These are phyloP conservation scores for Chrysopa pallens DNA, from an alignment of 1,140 invertebrate species.

Conservation along the genomic window DNA sequence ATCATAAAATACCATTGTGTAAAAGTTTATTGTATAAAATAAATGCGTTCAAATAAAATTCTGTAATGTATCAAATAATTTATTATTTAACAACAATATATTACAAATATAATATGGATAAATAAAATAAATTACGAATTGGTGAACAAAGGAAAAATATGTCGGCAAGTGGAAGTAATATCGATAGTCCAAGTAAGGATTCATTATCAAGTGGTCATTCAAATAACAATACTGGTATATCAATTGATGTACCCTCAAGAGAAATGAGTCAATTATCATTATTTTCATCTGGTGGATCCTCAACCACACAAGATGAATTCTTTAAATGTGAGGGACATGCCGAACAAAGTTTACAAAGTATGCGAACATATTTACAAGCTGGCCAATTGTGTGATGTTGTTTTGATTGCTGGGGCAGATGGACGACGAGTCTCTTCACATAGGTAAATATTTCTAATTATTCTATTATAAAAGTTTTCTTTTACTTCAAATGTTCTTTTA, in stretches of 20 bases:
- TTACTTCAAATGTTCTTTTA: no score
- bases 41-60: no score
- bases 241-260: conserved; percentile 28
- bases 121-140: no score
- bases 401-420: conserved; percentile 47
- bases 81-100: no score
- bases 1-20: no score
- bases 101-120: no score
- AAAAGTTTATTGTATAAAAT: no score
- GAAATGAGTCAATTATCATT: conserved; percentile 33
- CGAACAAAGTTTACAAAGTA: conserved; percentile 56
- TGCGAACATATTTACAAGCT: conserved; percentile 62
- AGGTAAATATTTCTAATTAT: conserved; percentile 36
- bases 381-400: conserved; percentile 64
- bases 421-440: conserved; percentile 22
- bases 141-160: conserved; percentile 4
- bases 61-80: no score
- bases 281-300: conserved; percentile 21
- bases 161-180: conserved; percentile 16
- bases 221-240: conserved; percentile 11
- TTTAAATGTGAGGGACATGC: conserved; percentile 64
- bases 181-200: conserved; percentile 17
- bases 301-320: conserved; percentile 46
- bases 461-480: background rate
- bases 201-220: conserved; percentile 10